Evolutionary conservation across 2,888 invertebrate genomes (phyloP).

Genomic region (Philonicus albiceps): DNA sequence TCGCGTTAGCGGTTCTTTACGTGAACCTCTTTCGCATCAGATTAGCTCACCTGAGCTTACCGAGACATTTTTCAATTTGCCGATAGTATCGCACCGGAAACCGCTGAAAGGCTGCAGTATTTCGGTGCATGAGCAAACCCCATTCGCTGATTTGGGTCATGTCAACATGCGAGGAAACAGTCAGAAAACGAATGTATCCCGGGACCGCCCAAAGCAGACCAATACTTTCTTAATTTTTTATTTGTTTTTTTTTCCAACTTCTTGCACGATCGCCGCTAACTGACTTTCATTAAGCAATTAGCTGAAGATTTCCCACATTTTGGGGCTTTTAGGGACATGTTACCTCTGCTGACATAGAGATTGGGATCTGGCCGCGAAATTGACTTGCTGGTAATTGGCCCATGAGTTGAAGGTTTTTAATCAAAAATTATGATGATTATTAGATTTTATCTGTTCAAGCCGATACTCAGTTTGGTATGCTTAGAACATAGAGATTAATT

Average conservation of each 20-base stretch:
- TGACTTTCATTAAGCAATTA: conserved; percentile 26
- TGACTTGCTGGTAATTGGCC: neutral
- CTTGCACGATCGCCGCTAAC: neutral
- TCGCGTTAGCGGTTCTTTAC: neutral
- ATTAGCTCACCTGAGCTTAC: neutral
- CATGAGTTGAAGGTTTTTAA: neutral
- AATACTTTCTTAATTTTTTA: conserved; percentile 1
- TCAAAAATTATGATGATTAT: neutral
- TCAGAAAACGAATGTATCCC: neutral
- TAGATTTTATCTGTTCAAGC: neutral
- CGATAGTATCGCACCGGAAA: conserved; percentile 41
- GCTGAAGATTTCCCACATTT: neutral
- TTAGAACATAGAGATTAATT: neutral
- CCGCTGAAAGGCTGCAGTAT: neutral
- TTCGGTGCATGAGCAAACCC: neutral
- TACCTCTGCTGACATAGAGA: neutral
- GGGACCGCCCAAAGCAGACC: neutral
- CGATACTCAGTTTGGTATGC: neutral
- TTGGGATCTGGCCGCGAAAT: neutral
- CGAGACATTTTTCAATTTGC: conserved; percentile 21
- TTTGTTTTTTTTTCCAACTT: neutral
- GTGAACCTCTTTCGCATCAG: neutral
- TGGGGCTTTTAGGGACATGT: neutral
- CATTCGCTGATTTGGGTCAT: conserved; percentile 1
- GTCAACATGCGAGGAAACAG: conserved; percentile 5